These are phyloP conservation scores for Calcarius ornatus DNA, from an alignment of 2,113 vertebrate species.

Conservation along the genomic window DNA sequence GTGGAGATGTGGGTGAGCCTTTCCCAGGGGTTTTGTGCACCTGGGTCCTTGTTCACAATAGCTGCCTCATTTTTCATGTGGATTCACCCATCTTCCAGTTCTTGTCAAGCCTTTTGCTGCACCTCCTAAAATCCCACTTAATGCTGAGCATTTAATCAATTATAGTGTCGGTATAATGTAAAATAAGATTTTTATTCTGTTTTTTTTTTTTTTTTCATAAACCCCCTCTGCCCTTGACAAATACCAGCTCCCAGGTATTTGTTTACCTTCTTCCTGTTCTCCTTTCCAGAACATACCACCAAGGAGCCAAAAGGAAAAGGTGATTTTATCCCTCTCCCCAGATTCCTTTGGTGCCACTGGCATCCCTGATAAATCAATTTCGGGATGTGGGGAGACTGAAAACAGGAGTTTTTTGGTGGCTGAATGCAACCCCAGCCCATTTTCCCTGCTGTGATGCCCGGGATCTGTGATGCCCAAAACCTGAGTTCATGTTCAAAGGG, in stretches of 20 bases:
- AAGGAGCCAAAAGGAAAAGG: background rate
- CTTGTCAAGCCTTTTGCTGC: background rate
- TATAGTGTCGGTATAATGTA: accelerated
- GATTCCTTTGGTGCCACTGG: background rate
- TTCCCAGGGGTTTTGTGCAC: background rate
- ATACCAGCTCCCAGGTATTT: background rate
- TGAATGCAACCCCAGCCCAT: background rate
- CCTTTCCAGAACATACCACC: background rate
- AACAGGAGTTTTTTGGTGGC: background rate
- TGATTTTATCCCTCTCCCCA: background rate
- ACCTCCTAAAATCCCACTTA: background rate
- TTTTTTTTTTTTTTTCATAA: background rate
- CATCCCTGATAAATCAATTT: background rate
- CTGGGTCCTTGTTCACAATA: background rate
- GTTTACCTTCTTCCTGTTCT: background rate
- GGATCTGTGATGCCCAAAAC: background rate
- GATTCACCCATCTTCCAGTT: background rate
- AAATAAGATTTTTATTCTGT: background rate
- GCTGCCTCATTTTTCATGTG: background rate
- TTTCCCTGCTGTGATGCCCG: background rate
- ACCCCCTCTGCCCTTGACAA: background rate
- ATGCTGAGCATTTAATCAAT: background rate
- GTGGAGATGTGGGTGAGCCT: background rate
- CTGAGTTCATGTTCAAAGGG: accelerated
- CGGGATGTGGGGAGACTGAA: background rate